phyloP scores from a whole-genome alignment of 1,140 invertebrate genomes.

The Phortica variegata region DNA sequence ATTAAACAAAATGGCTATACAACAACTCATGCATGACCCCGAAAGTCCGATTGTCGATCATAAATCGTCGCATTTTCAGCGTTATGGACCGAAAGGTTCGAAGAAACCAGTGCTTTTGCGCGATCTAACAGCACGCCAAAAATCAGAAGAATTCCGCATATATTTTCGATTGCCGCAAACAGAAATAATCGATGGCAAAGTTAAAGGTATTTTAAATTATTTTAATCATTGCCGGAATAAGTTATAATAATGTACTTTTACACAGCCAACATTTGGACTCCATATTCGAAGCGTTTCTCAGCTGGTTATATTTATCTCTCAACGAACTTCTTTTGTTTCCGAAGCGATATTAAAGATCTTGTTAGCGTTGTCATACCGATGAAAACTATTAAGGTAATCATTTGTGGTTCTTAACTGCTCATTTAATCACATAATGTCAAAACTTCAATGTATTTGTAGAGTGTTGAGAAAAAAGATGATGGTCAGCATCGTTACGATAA shows the following conservation, averaged over 20 bases:
- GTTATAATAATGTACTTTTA: no score
- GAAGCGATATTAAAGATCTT: slow-evolving; percentile 83
- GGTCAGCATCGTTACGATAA: slow-evolving; percentile 64
- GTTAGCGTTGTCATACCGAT: slow-evolving; percentile 88
- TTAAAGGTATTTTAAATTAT: slow-evolving; percentile 77
- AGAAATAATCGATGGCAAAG: slow-evolving; percentile 92
- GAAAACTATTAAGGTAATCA: slow-evolving; percentile 58
- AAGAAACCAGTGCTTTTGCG: slow-evolving; percentile 88
- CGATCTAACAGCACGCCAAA: slow-evolving; percentile 90
- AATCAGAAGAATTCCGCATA: slow-evolving; percentile 82
- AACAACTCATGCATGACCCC: slow-evolving; percentile 64
- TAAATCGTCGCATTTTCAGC: slow-evolving; percentile 55
- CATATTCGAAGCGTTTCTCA: slow-evolving; percentile 88
- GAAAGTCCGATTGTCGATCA: slow-evolving; percentile 52
- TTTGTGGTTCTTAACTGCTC: neutral
- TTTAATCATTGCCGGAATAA: no score
- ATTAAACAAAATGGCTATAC: slow-evolving; percentile 95
- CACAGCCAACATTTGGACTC: slow-evolving; percentile 78
- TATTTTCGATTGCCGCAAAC: slow-evolving; percentile 81
- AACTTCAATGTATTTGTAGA: slow-evolving; percentile 19
- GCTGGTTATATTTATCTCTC: slow-evolving; percentile 91
- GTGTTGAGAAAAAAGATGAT: slow-evolving; percentile 63
- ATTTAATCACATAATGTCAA: neutral
- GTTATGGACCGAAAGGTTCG: slow-evolving; percentile 72
- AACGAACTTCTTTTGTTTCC: slow-evolving; percentile 94